Conservation (phyloP, 1,140 invertebrate genomes). For the Zaprionus lachaisei region DNA sequence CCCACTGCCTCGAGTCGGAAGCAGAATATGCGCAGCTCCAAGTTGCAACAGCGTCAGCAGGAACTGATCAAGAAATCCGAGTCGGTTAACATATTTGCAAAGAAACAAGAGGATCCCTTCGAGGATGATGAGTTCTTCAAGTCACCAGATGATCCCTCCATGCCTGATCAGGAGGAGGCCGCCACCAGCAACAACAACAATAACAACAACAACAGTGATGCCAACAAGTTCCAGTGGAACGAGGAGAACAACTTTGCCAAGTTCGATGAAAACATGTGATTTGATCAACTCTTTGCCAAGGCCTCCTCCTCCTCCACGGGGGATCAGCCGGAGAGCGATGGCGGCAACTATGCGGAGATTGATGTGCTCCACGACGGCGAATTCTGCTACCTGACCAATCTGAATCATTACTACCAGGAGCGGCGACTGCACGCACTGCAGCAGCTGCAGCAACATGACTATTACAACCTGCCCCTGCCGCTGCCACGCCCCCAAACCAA, state of each 20-base stretch:
- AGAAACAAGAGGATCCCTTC: constrained; percentile 92
- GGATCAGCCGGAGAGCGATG: constrained; percentile 41
- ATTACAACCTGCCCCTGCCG: constrained; percentile 48
- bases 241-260: constrained; percentile 84
- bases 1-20: constrained; percentile 56
- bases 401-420: constrained; percentile 79
- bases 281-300: constrained; percentile 80
- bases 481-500: constrained; percentile 43
- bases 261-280: constrained; percentile 85
- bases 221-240: constrained; percentile 73
- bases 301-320: constrained; percentile 35
- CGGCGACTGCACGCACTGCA: constrained; percentile 55
- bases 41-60: constrained; percentile 78
- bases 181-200: background rate
- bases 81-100: constrained; percentile 93
- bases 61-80: constrained; percentile 92
- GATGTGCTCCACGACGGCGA: constrained; percentile 77
- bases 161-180: constrained; percentile 20
- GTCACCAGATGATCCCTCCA: constrained; percentile 57
- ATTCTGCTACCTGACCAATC: constrained; percentile 74
- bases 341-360: constrained; percentile 76
- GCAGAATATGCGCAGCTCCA: constrained; percentile 71
- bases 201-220: background rate
- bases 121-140: constrained; percentile 94
- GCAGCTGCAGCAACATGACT: constrained; percentile 41